Base-by-base conservation (phyloP, 2,888 invertebrate species). In the Epistrophe grossulariae region DNA sequence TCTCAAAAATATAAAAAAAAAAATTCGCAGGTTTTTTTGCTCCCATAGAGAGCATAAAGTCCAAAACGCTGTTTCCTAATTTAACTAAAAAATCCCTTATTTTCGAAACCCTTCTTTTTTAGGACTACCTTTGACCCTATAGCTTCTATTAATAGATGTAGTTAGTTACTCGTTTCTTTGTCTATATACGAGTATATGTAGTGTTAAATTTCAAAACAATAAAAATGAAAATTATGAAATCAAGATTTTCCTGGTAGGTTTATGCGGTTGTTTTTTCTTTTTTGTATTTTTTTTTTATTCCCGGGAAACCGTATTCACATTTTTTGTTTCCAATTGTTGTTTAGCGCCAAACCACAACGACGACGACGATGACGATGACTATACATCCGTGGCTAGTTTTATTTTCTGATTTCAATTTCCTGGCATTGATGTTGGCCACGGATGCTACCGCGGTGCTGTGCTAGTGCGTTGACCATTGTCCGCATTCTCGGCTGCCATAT, bases 211-310 rank as follows among this genome's bases (percentile, higher is more conserved):
- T 3, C 1, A 52, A 52, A 72, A 43, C 72, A 77, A 85, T 77
- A 81, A 81, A 85, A 85, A 70, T 24, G 45, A 79, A 64, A 79
- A 83, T 76, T 79, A 82, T 79, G 71, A 79, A 87, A 83, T 68
- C 79, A 79, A 50, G 79, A 79, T 71, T 52, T 60, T 55, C 40
- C 52, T 68, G 55, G 40, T 19, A 4, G 31, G 31, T 31, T 7
- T 31, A 31, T 35, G 2, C 8, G 35, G 35, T 35, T 31, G 31
- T 5, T 31, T 4, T 31, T 15, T 10, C 17, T 45, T 48, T 66
- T 72, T 68, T 45, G 59, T 43, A 31, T 48, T 24, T 45, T 48
- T 66, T 72, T 68, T 45, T 66, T 43, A 31, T 48, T 38, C 31
- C n/a, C 48, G 13, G 48, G 10, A 66, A 66, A 31, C 17, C 15